These are phyloP conservation scores for Amphipoea oculea DNA, from an alignment of 2,888 invertebrate genomes.

Conservation along the genomic window DNA sequence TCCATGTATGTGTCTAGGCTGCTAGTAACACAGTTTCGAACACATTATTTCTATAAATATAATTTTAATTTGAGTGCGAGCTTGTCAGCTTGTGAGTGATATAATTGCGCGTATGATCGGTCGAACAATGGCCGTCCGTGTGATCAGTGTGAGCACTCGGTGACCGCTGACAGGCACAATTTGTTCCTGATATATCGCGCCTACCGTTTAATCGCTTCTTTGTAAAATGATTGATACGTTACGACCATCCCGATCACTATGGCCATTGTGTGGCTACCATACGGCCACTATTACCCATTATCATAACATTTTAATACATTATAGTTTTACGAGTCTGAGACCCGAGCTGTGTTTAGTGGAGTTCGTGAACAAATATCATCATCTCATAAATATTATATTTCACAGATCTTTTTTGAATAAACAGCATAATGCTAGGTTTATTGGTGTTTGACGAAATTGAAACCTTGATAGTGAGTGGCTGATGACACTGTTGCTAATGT, in stretches of 20 bases:
- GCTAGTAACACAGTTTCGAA: conserved; percentile 5
- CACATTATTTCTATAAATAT: not conserved
- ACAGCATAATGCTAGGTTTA: conserved; percentile 41
- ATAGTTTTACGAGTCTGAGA: conserved; percentile 64
- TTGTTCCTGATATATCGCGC: conserved; percentile 70
- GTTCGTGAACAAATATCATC: conserved; percentile 50
- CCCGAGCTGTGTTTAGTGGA: conserved; percentile 32
- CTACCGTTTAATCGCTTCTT: conserved; percentile 65
- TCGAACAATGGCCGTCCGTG: conserved; percentile 60
- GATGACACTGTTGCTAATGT: conserved; percentile 30
- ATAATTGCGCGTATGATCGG: conserved; percentile 32
- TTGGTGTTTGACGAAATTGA: conserved; percentile 51
- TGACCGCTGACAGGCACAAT: conserved; percentile 64
- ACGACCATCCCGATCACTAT: conserved; percentile 51
- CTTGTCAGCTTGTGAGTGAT: conserved; percentile 23
- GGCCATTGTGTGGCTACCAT: conserved; percentile 54
- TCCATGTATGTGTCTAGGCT: conserved; percentile 17
- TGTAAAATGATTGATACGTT: conserved; percentile 71
- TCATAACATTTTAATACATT: conserved; percentile 69
- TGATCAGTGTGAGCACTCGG: conserved; percentile 61
- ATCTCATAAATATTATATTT: conserved; percentile 60
- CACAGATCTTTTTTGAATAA: conserved; percentile 41
- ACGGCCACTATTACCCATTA: conserved; percentile 65
- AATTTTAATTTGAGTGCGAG: not conserved
- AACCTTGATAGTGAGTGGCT: conserved; percentile 28